Percentiles rank a stretch among this genome's conserved stretches.
Conservation (phyloP, 92 coral and sea anemone genomes). For the Anthopleura xanthogrammica region DNA sequence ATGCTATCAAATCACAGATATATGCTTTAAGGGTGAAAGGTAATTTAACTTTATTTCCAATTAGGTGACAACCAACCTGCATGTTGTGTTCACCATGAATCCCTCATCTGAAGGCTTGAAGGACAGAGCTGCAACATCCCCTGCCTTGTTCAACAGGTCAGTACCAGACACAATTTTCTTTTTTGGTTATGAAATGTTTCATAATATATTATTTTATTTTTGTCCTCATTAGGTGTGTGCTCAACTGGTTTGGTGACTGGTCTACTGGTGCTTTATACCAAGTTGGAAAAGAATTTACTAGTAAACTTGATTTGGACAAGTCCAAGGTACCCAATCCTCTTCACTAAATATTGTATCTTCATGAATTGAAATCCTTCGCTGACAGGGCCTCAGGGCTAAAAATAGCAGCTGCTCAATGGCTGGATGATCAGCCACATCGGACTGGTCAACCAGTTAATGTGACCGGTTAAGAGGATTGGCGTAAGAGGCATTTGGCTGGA, state of each 20-base stretch:
- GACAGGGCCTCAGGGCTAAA: too few relatives aligned
- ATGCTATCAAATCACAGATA: too few relatives aligned
- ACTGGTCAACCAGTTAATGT: too few relatives aligned
- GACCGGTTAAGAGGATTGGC: too few relatives aligned
- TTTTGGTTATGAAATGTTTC: background rate
- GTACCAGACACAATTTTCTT: background rate
- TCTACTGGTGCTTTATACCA: conserved; percentile 99
- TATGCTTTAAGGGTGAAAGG: too few relatives aligned
- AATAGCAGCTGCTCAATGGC: too few relatives aligned
- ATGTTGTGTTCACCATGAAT: conserved; percentile 99
- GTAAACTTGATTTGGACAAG: conserved; percentile 95
- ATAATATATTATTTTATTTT: background rate
- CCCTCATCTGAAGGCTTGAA: conserved; percentile 97
- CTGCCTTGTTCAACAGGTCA: conserved; percentile 98
- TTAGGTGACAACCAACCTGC: conserved; percentile 93
- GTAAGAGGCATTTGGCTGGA: too few relatives aligned
- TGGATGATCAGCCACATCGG: too few relatives aligned
- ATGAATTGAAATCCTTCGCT: too few relatives aligned
- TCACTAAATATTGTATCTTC: too few relatives aligned
- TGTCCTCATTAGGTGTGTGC: conserved; percentile 67
- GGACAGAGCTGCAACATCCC: conserved; percentile 99
- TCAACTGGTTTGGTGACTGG: conserved; percentile 99
- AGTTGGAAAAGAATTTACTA: conserved; percentile 97
- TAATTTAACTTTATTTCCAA: background rate
- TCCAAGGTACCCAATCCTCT: conserved; percentile 60